phyloP scores from a whole-genome alignment of 2,888 invertebrate genomes.

The Calliopum simillimum region DNA sequence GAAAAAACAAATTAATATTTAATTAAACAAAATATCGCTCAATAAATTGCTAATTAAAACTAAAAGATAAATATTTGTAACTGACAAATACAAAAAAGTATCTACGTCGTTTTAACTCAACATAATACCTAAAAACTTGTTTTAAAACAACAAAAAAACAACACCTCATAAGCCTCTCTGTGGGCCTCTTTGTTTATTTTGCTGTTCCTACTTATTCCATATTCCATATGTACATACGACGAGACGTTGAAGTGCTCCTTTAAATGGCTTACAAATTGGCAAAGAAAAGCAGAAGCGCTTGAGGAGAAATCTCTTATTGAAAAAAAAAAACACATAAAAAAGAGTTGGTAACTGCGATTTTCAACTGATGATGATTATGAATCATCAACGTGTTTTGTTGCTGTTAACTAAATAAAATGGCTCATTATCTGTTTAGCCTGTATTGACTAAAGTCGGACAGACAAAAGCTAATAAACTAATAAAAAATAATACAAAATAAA shows the following conservation, averaged over 20 bases:
- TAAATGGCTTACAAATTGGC: not conserved
- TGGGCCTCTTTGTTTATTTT: constrained; percentile 5
- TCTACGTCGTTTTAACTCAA: constrained; percentile 34
- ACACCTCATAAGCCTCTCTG: not conserved
- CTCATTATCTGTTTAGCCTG: not conserved
- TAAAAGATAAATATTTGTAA: not conserved
- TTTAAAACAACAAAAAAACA: too few species aligned
- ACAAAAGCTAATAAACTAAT: not conserved
- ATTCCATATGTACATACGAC: not conserved
- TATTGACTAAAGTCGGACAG: not conserved
- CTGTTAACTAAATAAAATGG: constrained; percentile 1
- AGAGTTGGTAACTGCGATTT: constrained; percentile 12
- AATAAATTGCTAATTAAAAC: not conserved
- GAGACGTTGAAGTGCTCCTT: not conserved
- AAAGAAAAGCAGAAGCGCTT: not conserved
- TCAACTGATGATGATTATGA: constrained; percentile 17
- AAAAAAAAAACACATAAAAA: not conserved
- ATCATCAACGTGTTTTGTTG: constrained; percentile 16
- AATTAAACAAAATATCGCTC: too few species aligned
- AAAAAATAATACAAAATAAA: too few species aligned
- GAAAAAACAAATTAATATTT: too few species aligned
- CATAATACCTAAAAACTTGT: constrained; percentile 20
- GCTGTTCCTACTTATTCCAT: not conserved
- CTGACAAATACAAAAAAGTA: constrained; percentile 17
- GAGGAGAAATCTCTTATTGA: constrained; percentile 17